phyloP scores from a whole-genome alignment of 2,888 invertebrate species.

The Eupsilia transversa region DNA sequence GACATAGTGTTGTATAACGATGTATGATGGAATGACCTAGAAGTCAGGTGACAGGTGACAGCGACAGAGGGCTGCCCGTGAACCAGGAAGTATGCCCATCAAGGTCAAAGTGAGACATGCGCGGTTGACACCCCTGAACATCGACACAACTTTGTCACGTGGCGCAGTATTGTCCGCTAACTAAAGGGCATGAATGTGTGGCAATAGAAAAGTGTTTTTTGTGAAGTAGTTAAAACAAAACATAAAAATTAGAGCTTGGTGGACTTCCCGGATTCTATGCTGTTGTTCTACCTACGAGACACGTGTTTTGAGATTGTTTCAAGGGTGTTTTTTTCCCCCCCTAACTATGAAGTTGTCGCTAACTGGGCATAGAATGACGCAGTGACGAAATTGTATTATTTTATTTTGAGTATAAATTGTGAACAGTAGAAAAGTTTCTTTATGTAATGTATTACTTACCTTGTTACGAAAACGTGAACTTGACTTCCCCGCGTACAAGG shows the following conservation, averaged over 20 bases:
- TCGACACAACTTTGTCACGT: conserved; percentile 75
- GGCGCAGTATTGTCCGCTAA: conserved; percentile 29
- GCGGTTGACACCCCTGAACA: conserved; percentile 66
- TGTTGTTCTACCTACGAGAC: background rate
- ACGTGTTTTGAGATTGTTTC: background rate
- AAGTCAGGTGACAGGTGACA: conserved; percentile 72
- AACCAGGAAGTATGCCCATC: conserved; percentile 87
- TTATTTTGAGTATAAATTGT: background rate
- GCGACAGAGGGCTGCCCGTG: conserved; percentile 79
- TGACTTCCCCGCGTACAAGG: conserved; percentile 55
- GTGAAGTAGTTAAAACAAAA: background rate
- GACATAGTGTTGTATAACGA: conserved; percentile 30
- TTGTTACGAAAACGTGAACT: background rate
- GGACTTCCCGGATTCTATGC: background rate
- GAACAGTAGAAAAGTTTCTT: background rate
- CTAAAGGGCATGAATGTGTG: conserved; percentile 19
- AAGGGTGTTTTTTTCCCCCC: background rate
- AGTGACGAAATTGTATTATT: background rate
- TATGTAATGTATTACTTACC: background rate
- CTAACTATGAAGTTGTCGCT: background rate
- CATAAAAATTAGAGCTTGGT: background rate
- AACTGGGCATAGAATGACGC: background rate
- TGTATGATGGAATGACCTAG: conserved; percentile 81
- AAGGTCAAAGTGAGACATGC: conserved; percentile 85
- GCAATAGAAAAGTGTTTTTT: background rate